Evolutionary conservation across 2,113 vertebrate species (phyloP), one percentile per base, ranked within the genome.

Genomic region (Gymnocephalus cernua): DNA sequence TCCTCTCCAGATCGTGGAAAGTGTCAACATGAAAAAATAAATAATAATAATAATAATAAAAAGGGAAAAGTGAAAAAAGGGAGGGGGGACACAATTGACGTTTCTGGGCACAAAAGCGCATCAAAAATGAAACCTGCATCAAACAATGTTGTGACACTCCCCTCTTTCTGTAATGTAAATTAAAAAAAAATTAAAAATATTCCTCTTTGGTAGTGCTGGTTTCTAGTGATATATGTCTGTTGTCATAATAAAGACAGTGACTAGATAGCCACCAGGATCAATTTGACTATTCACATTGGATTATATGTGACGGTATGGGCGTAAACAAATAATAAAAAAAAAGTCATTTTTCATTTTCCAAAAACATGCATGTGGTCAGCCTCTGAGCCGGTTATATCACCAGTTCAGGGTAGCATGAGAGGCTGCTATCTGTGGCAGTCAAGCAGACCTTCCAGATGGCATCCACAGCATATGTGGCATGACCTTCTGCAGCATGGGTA

Each of bases 401-500:
- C 77, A 57, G 83, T 72, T 59, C 81, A 71, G 48, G 61, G 57
- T 66, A 75, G 66, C 72, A 79, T 15, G 51, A 80, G 79, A 81
- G 59, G 73, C 65, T 50, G 58, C 44, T 11, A 85, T 63, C 44
- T 11, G 86, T 63, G 57, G 77, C 74, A 83, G 86, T 86, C 82
- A 67, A 58, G 88, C 85, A 74, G 76, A 82, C 86, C 85, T 86
- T 91, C 88, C 90, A 93, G 91, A 90, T 91, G 86, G 84, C 86
- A 80, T 86, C 89, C 77, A 67, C 93, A 90, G 92, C 91, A 92
- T 90, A 92, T 94, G 89, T 90, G 93, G 93, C 94, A 85, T 88
- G 94, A 95, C 95, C 94, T 94, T 95, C 94, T 94, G 92, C 93
- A 94, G 91, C 94, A 95, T 83, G 94, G 95, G 93, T 91, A 87